A percentile compares a stretch with the other conserved stretches of the same genome.
phyloP scores from a whole-genome alignment of 2,888 invertebrate species.

The Augochlorella aurata region DNA sequence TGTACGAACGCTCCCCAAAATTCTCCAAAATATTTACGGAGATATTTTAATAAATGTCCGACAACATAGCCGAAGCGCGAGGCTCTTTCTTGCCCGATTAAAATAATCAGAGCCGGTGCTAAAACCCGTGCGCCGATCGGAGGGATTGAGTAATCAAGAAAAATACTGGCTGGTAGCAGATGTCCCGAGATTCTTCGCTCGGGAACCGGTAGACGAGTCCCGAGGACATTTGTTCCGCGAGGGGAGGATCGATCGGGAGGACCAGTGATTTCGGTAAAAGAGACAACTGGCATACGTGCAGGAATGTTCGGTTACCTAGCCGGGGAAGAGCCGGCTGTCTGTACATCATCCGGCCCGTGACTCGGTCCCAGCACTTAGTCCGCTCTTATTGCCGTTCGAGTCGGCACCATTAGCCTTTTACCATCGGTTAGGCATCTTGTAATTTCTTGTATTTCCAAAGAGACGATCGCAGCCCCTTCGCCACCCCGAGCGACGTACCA shows the following conservation, averaged over 20 bases:
- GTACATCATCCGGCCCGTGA: constrained; percentile 71
- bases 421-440: constrained; percentile 75
- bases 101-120: not conserved
- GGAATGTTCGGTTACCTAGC: constrained; percentile 69
- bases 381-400: constrained; percentile 69
- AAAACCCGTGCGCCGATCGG: constrained; percentile 15
- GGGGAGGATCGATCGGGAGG: constrained; percentile 46
- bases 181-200: constrained; percentile 53
- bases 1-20: too few species aligned
- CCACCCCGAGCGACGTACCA: constrained; percentile 69
- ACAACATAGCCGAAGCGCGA: too few species aligned
- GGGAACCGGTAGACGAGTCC: constrained; percentile 1
- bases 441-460: constrained; percentile 74
- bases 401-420: constrained; percentile 71
- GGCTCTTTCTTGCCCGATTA: too few species aligned
- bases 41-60: too few species aligned
- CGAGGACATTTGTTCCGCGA: constrained; percentile 32
- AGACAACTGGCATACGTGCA: constrained; percentile 67
- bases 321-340: constrained; percentile 63
- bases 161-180: constrained; percentile 54
- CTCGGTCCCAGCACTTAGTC: constrained; percentile 70
- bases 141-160: constrained; percentile 65
- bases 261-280: constrained; percentile 57
- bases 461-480: constrained; percentile 57
- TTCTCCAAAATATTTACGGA: too few species aligned